A percentile compares a stretch with the other conserved stretches of the same genome.
Evolutionary conservation across 2,888 invertebrate genomes (phyloP).

Genomic region (Andrena marginata): DNA sequence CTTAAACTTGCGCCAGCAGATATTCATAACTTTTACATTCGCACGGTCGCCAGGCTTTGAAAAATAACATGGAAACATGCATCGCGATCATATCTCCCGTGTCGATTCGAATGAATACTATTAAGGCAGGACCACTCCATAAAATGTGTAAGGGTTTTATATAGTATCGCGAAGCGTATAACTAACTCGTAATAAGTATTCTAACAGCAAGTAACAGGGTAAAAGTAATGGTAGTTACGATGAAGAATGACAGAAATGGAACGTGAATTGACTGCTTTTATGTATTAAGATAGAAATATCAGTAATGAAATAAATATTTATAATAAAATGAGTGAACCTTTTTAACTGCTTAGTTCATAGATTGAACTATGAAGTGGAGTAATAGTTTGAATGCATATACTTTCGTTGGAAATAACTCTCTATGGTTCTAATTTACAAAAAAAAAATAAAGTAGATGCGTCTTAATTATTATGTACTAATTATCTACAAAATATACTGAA

Average conservation of each 20-base stretch:
- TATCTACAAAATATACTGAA: too few species aligned
- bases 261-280: background rate
- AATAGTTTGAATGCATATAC: too few species aligned
- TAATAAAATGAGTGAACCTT: background rate
- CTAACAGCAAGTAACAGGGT: background rate
- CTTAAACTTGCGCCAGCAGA: constrained; percentile 61
- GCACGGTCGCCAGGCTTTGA: background rate
- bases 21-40: constrained; percentile 48
- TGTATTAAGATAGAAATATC: background rate
- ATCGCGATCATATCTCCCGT: background rate
- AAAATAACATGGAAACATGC: constrained; percentile 32
- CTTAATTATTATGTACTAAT: too few species aligned
- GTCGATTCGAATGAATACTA: constrained; percentile 25
- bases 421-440: too few species aligned
- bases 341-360: background rate
- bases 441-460: too few species aligned
- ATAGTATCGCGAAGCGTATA: too few species aligned
- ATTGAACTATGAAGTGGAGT: too few species aligned
- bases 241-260: background rate
- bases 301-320: too few species aligned
- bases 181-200: too few species aligned
- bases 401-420: too few species aligned
- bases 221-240: background rate
- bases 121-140: background rate
- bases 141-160: background rate